Base-by-base conservation (phyloP, 2,797 vertebrate species). In the Gymnocypris eckloni region DNA sequence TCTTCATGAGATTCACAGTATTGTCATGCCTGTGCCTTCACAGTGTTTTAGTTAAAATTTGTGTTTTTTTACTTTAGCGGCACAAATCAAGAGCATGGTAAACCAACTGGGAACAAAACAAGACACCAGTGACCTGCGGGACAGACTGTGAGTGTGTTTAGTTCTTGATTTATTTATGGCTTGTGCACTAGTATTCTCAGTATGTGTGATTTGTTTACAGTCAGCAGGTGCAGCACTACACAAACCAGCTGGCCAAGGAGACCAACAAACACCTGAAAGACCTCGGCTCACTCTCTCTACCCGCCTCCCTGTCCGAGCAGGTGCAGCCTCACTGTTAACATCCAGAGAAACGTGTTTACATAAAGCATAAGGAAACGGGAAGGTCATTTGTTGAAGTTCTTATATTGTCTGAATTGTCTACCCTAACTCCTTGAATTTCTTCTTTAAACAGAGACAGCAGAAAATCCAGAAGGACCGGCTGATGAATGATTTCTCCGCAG, bases 191-290 rank as follows among this genome's bases (percentile, higher is more conserved):
- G 25, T 56, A 72, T 80, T 37, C 43, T 56, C 39, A 75, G 48
- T 59, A 25, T 18, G 6, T 41, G 39, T 59, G 54, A 56, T 91
- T 18, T 90, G 20, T 85, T 73, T 85, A 76, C 91, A 99, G 98
- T 90, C 97, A 98, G 89, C 97, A 98, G 92, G 94, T 98, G 56
- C 98, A 99, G 71, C 97, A 99, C 89, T 96, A 96, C 66, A 98
- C 98, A 86, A 99, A 99, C 92, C 91, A 96, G 76, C 94, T 99
- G 4, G 98, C 98, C 86, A 99, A 98, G 94, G 98, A 98, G 92
- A 98, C 97, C 85, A 99, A 98, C 90, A 97, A 97, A 85, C 96
- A 97, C 86, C 94, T 99, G 5, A 99, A 99, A 86, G 97, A 98
- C 79, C 9, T 99, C 86, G 97, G 97, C 4, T 96, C 95, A 6